Evolutionary conservation across 2,888 invertebrate species (phyloP), one percentile per base, ranked within the genome.

Genomic region (Ornithoptera priamus): DNA sequence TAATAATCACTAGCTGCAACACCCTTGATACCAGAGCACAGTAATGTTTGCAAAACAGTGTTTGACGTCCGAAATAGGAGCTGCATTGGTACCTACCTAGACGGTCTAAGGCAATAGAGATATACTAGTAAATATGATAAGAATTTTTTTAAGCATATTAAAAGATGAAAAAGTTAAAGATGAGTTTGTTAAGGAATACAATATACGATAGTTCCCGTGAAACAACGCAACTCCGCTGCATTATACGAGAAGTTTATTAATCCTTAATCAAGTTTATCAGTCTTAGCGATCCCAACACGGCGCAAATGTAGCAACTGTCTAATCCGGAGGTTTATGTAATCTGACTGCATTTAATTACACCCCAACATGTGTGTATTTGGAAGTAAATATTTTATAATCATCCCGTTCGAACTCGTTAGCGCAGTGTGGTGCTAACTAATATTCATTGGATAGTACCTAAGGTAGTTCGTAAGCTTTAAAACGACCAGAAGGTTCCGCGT

Each of bases 311-410:
- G 64, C 39, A 59, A 68, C 20, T 53, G 30, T 18, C 60, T 12
- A 62, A 67, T 20, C 46, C 24, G 24, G 39, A 15, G 22, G 58
- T 42, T 56, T 64, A 62, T 36, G 50, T 62, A 62, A 67, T 66
- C 60, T 65, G 39, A 65, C 69, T 63, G 12, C 22, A 63, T 59
- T 59, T 67, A 67, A 70, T 70, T 70, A 67, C 53, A 39, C 56
- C 20, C 50, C 62, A 42, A 59, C 36, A 39, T 50, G 62, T 63
- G 59, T 56, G 63, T 42, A 67, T 59, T 62, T 59, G 66, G 58
- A 67, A 59, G 67, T 64, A 70, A 70, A 70, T 70, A 70, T 70
- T 70, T 70, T 60, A 39, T 67, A 70, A 70, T 70, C 70, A 67
- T 63, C 63, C 53, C 59, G 57, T 65, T 36, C 30, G 22, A 15